Conservation (phyloP, 2,797 vertebrate species). For the Argyrosomus regius region DNA sequence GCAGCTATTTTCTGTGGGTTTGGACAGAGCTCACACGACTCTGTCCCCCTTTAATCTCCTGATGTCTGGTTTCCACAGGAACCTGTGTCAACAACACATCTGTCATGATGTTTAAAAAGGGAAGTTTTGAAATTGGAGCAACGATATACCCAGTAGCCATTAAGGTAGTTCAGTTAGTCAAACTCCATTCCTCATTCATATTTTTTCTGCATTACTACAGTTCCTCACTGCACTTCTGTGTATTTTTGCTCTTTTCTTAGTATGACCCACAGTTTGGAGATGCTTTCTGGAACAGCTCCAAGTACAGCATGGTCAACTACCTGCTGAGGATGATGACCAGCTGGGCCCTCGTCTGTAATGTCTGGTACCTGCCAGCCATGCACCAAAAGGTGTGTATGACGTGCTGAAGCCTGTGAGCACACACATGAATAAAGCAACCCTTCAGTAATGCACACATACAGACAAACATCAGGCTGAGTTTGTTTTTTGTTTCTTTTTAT, state of each 20-base stretch:
- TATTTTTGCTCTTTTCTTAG: constrained; percentile 71
- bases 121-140: constrained; percentile 98
- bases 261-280: constrained; percentile 98
- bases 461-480: constrained; percentile 20
- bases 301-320: constrained; percentile 94
- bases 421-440: background rate
- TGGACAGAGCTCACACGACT: constrained; percentile 47
- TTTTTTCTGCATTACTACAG: background rate
- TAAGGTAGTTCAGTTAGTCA: constrained; percentile 84
- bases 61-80: constrained; percentile 83
- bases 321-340: constrained; percentile 98
- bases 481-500: constrained; percentile 15
- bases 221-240: background rate
- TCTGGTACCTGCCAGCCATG: constrained; percentile 97
- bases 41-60: constrained; percentile 33
- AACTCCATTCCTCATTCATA: background rate
- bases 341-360: constrained; percentile 97
- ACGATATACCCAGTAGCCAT: constrained; percentile 98
- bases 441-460: background rate
- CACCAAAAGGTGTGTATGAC: constrained; percentile 89
- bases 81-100: constrained; percentile 99
- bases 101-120: constrained; percentile 99
- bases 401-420: background rate
- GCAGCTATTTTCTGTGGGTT: constrained; percentile 32
- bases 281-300: constrained; percentile 99